phyloP scores from a whole-genome alignment of 2,797 vertebrate species.

The Lepus oiostolus region DNA sequence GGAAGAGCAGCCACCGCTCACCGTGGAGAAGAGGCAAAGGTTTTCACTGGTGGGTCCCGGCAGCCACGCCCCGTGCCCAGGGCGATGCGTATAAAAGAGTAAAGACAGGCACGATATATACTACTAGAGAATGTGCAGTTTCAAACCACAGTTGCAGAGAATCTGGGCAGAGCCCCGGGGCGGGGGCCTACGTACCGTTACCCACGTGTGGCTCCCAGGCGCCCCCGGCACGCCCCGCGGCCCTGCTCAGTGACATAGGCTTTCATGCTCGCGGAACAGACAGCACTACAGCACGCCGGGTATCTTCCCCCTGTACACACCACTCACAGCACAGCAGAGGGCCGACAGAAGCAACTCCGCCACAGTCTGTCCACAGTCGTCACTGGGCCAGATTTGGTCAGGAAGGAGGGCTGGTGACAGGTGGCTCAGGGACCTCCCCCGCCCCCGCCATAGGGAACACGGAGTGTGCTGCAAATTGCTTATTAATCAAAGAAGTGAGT shows the following conservation, averaged over 20 bases:
- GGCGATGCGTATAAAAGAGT: neutral
- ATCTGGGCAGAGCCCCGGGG: neutral
- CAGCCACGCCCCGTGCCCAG: conserved; percentile 4
- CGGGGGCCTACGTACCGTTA: neutral
- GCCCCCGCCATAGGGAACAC: conserved; percentile 46
- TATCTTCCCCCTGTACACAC: conserved; percentile 81
- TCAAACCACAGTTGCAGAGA: neutral
- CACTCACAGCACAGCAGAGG: conserved; percentile 83
- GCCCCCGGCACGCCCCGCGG: conserved; percentile 64
- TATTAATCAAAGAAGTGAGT: conserved; percentile 84
- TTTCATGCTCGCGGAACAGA: conserved; percentile 85
- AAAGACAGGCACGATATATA: conserved; percentile 62
- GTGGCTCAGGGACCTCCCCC: conserved; percentile 64
- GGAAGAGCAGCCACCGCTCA: conserved; percentile 55
- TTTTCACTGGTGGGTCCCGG: neutral
- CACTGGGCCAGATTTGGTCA: conserved; percentile 83
- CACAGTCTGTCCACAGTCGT: conserved; percentile 74
- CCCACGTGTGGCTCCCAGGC: conserved; percentile 31
- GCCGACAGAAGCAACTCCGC: conserved; percentile 27
- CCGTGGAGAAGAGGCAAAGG: neutral
- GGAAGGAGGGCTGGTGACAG: conserved; percentile 69
- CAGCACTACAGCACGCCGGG: conserved; percentile 84
- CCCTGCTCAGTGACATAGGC: conserved; percentile 74
- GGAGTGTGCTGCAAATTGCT: conserved; percentile 78
- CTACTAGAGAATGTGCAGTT: conserved; percentile 44